phyloP scores from a whole-genome alignment of 2,888 invertebrate species.

The Eugnorisma glareosa region DNA sequence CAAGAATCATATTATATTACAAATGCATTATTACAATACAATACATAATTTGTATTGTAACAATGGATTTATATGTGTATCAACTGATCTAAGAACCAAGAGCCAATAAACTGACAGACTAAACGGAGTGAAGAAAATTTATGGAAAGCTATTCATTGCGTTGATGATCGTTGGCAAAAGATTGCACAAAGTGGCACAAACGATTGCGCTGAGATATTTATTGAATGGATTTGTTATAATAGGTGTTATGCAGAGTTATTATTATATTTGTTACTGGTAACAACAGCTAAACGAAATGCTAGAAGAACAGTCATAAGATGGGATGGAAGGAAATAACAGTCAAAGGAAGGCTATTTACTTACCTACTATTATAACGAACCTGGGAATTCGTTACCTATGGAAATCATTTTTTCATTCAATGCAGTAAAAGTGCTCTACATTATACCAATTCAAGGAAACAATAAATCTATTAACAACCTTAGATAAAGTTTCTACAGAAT shows the following conservation, averaged over 20 bases:
- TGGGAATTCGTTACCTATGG: not conserved
- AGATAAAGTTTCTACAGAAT: not conserved
- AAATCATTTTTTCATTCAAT: not conserved
- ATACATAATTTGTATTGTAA: not conserved
- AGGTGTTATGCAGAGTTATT: not conserved
- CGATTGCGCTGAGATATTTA: conserved; percentile 20
- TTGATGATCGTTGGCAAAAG: conserved; percentile 9
- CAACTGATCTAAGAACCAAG: conserved; percentile 21
- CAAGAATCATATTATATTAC: not conserved
- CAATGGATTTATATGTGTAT: conserved; percentile 9
- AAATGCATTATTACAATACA: not conserved
- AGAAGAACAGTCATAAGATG: not conserved
- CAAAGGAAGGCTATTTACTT: not conserved
- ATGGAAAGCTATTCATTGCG: not conserved
- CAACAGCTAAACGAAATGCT: not conserved
- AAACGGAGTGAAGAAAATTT: conserved; percentile 28
- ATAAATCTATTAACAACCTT: not conserved
- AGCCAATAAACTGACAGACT: conserved; percentile 23
- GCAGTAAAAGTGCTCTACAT: not conserved
- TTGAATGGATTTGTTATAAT: not conserved
- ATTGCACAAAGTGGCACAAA: conserved; percentile 10
- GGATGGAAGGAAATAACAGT: not conserved
- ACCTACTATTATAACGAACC: not conserved
- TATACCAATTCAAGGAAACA: not conserved
- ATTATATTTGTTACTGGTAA: not conserved